Conservation (phyloP, 1,140 invertebrate genomes). For the Heliconius melpomene region DNA sequence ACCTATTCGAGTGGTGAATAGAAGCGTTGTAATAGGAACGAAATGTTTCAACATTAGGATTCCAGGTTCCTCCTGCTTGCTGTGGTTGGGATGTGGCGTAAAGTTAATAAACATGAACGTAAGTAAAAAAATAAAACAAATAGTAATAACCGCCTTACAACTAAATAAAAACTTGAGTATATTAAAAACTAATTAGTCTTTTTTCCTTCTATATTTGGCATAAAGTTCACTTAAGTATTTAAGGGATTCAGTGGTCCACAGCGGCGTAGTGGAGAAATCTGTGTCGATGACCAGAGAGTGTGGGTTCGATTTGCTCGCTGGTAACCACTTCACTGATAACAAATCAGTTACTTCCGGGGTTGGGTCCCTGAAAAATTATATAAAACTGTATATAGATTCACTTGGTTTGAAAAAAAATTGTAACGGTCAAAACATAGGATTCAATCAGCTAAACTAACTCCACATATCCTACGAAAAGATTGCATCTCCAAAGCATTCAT, state of each 20-base stretch:
- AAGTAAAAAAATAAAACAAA: background rate
- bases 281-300: slow-evolving; percentile 51
- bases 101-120: no score
- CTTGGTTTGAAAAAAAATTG: no score
- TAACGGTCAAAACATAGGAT: no score
- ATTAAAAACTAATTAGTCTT: slow-evolving; percentile 24
- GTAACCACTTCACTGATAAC: slow-evolving; percentile 55
- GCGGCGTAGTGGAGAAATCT: slow-evolving; percentile 47
- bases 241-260: slow-evolving; percentile 54
- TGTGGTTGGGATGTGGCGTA: no score
- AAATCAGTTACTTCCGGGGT: slow-evolving; percentile 49
- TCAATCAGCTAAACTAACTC: no score
- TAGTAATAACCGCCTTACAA: background rate
- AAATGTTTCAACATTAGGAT: no score
- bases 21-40: no score
- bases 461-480: no score
- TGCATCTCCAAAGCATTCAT: no score
- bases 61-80: no score
- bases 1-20: no score
- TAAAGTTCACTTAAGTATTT: slow-evolving; percentile 57
- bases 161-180: background rate
- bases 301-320: slow-evolving; percentile 39
- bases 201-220: slow-evolving; percentile 61
- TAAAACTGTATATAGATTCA: no score
- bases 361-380: slow-evolving; percentile 54